Conservation (phyloP, 2,888 invertebrate genomes). For the Gastracanthus pulcherrimus region DNA sequence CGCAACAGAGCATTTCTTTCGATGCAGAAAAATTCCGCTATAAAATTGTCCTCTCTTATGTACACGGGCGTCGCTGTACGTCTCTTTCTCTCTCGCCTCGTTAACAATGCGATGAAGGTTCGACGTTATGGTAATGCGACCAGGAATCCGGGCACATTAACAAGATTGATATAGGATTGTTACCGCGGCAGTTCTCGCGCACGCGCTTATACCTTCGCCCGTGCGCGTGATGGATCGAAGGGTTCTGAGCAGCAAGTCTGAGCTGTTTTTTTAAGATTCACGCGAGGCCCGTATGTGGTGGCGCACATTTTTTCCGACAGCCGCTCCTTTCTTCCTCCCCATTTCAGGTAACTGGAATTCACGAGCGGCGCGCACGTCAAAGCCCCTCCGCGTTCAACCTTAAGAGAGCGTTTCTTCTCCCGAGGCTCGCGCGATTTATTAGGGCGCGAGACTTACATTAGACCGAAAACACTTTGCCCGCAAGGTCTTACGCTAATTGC, state of each 20-base stretch:
- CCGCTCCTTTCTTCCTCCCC: neutral
- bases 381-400: neutral
- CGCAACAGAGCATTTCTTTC: no score
- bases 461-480: neutral
- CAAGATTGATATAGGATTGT: conserved; percentile 6
- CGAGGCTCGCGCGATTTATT: neutral
- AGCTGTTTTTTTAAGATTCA: conserved; percentile 13
- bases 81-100: no score
- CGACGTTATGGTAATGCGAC: neutral
- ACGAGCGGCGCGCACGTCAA: neutral
- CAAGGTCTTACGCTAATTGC: neutral
- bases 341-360: conserved; percentile 20
- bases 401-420: neutral
- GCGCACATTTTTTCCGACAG: neutral
- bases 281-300: neutral
- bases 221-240: neutral
- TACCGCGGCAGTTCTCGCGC: neutral
- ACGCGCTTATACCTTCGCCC: neutral
- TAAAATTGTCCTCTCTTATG: neutral
- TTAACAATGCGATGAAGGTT: conserved; percentile 9
- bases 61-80: no score
- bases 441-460: conserved; percentile 2
- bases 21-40: no score
- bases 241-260: neutral
- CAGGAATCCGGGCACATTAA: conserved; percentile 9